Conservation (phyloP, 2,113 vertebrate species). For the Pterocles gutturalis region DNA sequence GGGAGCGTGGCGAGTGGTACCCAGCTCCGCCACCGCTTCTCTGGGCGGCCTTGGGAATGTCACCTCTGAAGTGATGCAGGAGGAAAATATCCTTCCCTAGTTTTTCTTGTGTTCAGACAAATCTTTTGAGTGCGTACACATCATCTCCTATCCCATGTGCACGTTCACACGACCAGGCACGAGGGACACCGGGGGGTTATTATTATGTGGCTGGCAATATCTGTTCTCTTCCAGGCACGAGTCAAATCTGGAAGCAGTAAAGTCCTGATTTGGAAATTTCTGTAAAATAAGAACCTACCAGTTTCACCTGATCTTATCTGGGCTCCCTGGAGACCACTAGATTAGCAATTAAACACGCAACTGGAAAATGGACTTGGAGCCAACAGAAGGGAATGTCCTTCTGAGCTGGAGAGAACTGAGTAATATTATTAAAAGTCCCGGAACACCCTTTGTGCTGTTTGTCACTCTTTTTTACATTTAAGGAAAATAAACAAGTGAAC, state of each 20-base stretch:
- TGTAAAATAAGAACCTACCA: neutral
- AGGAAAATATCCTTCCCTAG: neutral
- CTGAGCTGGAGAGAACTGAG: neutral
- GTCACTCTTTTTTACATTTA: neutral
- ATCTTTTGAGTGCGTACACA: neutral
- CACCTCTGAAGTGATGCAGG: neutral
- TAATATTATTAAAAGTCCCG: neutral
- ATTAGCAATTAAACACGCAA: neutral
- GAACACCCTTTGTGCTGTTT: neutral
- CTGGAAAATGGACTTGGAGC: neutral
- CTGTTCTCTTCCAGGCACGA: neutral
- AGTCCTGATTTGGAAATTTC: neutral
- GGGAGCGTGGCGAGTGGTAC: neutral
- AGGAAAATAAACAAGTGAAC: neutral
- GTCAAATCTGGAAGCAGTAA: neutral
- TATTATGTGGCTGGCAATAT: neutral
- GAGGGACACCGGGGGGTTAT: accelerated
- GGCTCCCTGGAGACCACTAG: neutral
- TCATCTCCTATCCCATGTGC: accelerated
- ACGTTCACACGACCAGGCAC: neutral
- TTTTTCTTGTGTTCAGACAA: neutral
- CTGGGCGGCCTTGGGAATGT: neutral
- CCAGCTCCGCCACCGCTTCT: neutral
- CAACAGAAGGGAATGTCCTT: neutral
- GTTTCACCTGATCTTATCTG: slow-evolving; percentile 28